Base-by-base conservation (phyloP, 1,140 invertebrate species). In the Steinernema feltiae region DNA sequence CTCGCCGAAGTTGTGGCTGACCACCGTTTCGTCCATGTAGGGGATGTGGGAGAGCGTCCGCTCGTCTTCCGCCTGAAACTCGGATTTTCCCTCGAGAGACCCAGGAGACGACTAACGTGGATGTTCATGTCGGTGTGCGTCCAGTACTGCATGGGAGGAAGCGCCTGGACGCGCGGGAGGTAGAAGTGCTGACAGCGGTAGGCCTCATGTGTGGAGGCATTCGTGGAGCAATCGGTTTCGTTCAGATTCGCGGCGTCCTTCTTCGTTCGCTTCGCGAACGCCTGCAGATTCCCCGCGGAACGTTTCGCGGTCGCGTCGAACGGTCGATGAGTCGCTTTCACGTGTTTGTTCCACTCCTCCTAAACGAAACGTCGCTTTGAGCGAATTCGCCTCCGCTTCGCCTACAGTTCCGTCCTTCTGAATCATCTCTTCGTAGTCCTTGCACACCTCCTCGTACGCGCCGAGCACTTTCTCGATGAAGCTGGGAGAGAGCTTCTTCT, bases 41-140 rank as follows among this genome's bases (percentile, higher is more conserved):
- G 53, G 53, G 24, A 63, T 63, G 24, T 63, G 53, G 2, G 53
- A 63, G 24, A 63, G 53, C 24, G 53, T 63, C 24, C 53, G 15
- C 53, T 63, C 53, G 53, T 63, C 53, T 3, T 63, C 53, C 3
- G 53, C 53, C 53, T 63, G 24, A 63, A 63, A 7, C 7, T 63
- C 12, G 53, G 7, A 15, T 27, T n/a, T 27, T 63, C 3, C 24
- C 12, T 17, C 53, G 7, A 21, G 7, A 3, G 12, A 15, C 12
- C 53, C 24, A n/a, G 41, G 53, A 3, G 12, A 3, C 53, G 24
- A 27, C 53, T 27, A 3, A 63, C 53, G 24, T 63, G 53, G 53
- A 63, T 63, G 24, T 63, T 63, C 53, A 63, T 63, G 24, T 63
- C 53, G 12, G 53, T 63, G 53, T 63, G 53, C 7, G 53, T 63